phyloP scores from a whole-genome alignment of 2,888 invertebrate species.

The Aromia moschata region DNA sequence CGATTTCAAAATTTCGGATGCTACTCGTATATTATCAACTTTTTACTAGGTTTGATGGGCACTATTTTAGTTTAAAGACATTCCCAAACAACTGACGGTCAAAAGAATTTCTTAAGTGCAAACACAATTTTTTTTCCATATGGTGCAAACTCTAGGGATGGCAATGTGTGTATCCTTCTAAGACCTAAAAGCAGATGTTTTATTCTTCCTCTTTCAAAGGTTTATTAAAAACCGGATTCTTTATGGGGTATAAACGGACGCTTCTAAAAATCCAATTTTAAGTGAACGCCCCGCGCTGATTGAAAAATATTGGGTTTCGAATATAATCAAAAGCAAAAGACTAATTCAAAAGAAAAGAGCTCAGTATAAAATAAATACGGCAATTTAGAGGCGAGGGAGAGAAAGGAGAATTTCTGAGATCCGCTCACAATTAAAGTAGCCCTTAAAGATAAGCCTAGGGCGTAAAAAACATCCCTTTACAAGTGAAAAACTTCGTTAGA shows the following conservation, averaged over 20 bases:
- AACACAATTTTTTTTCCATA: too few species aligned
- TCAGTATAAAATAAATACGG: constrained; percentile 58
- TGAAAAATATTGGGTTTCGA: constrained; percentile 45
- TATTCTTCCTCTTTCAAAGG: constrained; percentile 6
- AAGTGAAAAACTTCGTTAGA: constrained; percentile 60
- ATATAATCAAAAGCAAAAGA: constrained; percentile 49
- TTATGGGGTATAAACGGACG: constrained; percentile 17
- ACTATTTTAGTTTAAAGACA: too few species aligned
- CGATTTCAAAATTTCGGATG: too few species aligned
- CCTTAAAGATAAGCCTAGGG: constrained; percentile 63
- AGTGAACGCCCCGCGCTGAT: constrained; percentile 37
- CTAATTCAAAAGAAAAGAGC: constrained; percentile 54
- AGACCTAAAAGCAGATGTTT: too few species aligned
- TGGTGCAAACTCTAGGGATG: too few species aligned
- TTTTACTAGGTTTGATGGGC: too few species aligned
- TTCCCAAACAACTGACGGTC: too few species aligned
- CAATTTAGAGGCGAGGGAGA: constrained; percentile 57
- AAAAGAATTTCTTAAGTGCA: too few species aligned
- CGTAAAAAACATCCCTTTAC: constrained; percentile 62
- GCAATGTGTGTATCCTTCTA: too few species aligned
- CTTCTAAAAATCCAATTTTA: constrained; percentile 39
- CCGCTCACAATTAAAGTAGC: constrained; percentile 62
- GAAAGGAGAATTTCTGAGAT: constrained; percentile 55
- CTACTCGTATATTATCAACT: too few species aligned
- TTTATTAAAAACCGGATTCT: constrained; percentile 30